Conservation (phyloP, 2,797 vertebrate genomes). For the Pygocentrus nattereri region DNA sequence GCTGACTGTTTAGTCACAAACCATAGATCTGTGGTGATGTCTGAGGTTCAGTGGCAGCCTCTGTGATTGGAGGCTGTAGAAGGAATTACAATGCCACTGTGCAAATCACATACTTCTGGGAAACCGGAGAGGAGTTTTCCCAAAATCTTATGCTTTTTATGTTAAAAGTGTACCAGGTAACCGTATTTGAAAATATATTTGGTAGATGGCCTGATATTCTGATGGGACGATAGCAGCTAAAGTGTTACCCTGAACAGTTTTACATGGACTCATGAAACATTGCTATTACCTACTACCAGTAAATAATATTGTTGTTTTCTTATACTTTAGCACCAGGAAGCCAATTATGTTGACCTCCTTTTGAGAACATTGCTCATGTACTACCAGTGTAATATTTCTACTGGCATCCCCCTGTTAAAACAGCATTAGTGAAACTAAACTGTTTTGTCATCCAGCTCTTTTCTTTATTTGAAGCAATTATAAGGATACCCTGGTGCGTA, state of each 20-base stretch:
- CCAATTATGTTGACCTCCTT: constrained; percentile 1
- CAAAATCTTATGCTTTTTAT: not conserved
- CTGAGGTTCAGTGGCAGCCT: constrained; percentile 46
- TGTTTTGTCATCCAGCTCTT: not conserved
- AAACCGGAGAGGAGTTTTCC: not conserved
- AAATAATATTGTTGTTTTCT: not conserved
- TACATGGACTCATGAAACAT: not conserved
- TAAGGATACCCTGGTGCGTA: not conserved
- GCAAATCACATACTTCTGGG: not conserved
- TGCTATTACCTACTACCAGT: not conserved
- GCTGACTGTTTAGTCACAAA: constrained; percentile 47
- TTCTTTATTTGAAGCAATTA: not conserved
- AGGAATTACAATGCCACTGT: constrained; percentile 38
- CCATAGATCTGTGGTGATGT: constrained; percentile 45
- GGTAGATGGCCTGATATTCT: not conserved
- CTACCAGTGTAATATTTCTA: not conserved
- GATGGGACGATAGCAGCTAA: not conserved
- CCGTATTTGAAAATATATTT: not conserved
- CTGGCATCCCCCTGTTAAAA: not conserved
- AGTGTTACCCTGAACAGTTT: not conserved
- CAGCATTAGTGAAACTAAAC: not conserved
- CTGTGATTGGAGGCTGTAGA: constrained; percentile 29
- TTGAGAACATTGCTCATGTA: not conserved
- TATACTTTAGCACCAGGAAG: not conserved
- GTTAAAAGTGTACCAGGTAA: not conserved